phyloP scores from a whole-genome alignment of 53 echinoderm and acorn worm genomes.

The Stichopus horrens region DNA sequence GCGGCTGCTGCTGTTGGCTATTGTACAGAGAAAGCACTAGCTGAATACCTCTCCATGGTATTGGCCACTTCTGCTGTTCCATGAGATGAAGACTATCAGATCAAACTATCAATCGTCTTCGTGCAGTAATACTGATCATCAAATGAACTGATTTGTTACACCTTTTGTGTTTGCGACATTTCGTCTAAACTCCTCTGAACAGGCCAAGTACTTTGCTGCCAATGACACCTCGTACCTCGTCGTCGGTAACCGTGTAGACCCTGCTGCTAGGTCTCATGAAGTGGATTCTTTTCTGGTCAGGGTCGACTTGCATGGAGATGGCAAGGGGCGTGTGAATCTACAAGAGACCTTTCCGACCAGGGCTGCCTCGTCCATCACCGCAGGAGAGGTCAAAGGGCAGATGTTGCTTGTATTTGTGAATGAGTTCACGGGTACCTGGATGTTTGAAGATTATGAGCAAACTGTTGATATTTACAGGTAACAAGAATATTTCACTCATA shows the following conservation, averaged over 20 bases:
- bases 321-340: conserved; percentile 45
- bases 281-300: conserved; percentile 34
- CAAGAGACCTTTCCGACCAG: conserved; percentile 36
- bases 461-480: conserved; percentile 77
- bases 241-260: conserved; percentile 69
- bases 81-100: too few species aligned
- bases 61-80: too few species aligned
- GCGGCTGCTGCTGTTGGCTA: too few species aligned
- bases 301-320: not conserved
- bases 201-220: conserved; percentile 70
- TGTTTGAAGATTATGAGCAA: conserved; percentile 58
- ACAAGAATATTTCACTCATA: not conserved
- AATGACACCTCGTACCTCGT: conserved; percentile 66
- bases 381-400: conserved; percentile 51
- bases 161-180: too few species aligned
- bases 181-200: not conserved
- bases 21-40: too few species aligned
- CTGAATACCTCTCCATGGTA: too few species aligned
- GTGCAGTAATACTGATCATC: too few species aligned
- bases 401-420: conserved; percentile 67
- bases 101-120: too few species aligned
- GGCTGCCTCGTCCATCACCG: conserved; percentile 63
- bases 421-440: conserved; percentile 68
- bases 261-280: conserved; percentile 30
- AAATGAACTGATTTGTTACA: too few species aligned